Evolutionary conservation across 2,113 vertebrate genomes (phyloP).

Genomic region (Lophius piscatorius): DNA sequence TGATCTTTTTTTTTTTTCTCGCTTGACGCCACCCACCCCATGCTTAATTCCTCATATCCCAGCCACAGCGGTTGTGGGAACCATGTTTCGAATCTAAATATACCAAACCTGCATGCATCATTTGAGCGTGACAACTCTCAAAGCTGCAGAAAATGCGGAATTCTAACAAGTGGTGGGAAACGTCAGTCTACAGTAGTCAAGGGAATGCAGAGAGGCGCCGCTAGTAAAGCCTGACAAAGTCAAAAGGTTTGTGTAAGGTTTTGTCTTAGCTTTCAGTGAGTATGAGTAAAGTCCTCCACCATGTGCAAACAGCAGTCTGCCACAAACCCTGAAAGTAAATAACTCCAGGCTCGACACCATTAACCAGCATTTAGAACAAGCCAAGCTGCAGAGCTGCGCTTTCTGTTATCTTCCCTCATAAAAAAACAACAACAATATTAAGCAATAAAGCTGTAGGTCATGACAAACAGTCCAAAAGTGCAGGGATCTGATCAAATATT

Average conservation of each 20-base stretch:
- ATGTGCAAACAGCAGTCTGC: conserved; percentile 71
- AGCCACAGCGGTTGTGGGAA: too few relatives aligned
- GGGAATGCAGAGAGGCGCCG: conserved; percentile 15
- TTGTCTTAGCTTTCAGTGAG: conserved; percentile 52
- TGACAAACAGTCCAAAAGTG: background rate
- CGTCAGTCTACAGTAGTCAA: background rate
- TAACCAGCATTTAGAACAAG: conserved; percentile 38
- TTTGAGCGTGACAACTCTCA: background rate
- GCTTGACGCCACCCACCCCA: too few relatives aligned
- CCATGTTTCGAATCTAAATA: too few relatives aligned
- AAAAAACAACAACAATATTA: background rate
- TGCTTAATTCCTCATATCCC: background rate
- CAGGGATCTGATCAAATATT: background rate
- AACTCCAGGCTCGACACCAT: conserved; percentile 26
- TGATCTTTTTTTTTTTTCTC: too few relatives aligned
- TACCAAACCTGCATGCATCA: background rate
- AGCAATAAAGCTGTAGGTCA: background rate
- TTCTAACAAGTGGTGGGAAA: background rate
- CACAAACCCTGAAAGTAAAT: conserved; percentile 76
- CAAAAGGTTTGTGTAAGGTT: conserved; percentile 62
- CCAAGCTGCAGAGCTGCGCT: background rate
- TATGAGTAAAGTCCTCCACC: conserved; percentile 76
- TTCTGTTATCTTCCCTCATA: background rate
- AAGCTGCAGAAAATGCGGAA: conserved; percentile 4
- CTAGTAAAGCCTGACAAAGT: conserved; percentile 29